Percentiles rank a stretch among this genome's conserved stretches.
Conservation (phyloP, 2,888 invertebrate genomes). For the Crossocerus cetratus region DNA sequence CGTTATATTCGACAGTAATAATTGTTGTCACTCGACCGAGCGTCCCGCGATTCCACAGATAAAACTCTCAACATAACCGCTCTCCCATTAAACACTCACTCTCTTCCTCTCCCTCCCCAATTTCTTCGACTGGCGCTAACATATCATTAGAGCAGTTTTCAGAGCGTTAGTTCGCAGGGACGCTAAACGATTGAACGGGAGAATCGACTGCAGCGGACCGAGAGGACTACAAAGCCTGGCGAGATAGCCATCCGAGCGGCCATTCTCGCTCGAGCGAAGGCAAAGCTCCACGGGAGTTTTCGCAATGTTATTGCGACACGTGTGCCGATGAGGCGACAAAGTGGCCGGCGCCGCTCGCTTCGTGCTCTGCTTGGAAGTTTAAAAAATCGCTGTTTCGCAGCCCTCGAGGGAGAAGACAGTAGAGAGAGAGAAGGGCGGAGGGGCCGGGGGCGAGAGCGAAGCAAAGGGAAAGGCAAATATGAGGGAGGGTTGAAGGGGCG, state of each 20-base stretch:
- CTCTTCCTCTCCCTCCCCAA: too few relatives aligned
- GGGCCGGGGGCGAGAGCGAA: neutral
- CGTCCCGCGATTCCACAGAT: neutral
- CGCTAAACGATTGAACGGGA: too few relatives aligned
- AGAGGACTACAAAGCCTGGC: too few relatives aligned
- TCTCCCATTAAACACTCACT: too few relatives aligned
- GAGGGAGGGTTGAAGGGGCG: neutral
- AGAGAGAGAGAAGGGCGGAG: slow-evolving; percentile 1
- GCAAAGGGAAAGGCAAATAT: neutral
- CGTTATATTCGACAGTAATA: slow-evolving; percentile 33
- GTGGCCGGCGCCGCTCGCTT: neutral
- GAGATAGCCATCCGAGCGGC: neutral
- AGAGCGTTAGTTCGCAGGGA: too few relatives aligned
- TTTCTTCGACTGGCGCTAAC: too few relatives aligned
- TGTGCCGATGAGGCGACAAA: slow-evolving; percentile 1
- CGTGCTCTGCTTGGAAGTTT: too few relatives aligned
- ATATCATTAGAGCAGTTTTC: too few relatives aligned
- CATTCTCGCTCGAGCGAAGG: neutral
- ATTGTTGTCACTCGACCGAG: slow-evolving; percentile 16
- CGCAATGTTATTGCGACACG: slow-evolving; percentile 3
- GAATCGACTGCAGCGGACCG: too few relatives aligned
- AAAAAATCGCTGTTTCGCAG: neutral
- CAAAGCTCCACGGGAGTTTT: neutral
- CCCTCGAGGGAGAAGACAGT: neutral
- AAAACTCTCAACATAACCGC: too few relatives aligned